These are phyloP conservation scores for Tetanocera ferruginea DNA, from an alignment of 2,888 invertebrate genomes.

Conservation along the genomic window DNA sequence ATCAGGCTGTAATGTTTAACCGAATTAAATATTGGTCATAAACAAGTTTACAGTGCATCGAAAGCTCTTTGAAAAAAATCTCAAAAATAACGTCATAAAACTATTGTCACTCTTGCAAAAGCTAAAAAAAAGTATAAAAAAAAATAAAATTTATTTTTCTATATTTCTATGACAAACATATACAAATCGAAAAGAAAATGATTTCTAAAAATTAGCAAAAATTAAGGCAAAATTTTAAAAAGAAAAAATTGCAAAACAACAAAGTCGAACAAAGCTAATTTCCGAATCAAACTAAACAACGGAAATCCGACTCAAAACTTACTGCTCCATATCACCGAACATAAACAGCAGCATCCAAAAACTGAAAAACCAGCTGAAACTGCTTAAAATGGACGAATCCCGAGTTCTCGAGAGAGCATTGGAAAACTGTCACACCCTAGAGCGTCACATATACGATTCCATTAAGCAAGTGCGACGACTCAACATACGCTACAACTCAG, in stretches of 20 bases:
- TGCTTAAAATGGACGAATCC: slow-evolving; percentile 52
- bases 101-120: too few relatives aligned
- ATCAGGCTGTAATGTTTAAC: too few relatives aligned
- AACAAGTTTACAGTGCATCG: neutral
- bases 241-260: slow-evolving; percentile 30
- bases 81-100: too few relatives aligned
- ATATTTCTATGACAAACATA: too few relatives aligned
- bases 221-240: slow-evolving; percentile 2
- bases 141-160: too few relatives aligned
- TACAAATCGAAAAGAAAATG: slow-evolving; percentile 7
- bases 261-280: neutral
- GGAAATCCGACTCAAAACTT: neutral
- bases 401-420: slow-evolving; percentile 52
- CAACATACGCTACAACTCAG: slow-evolving; percentile 56
- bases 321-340: neutral
- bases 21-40: too few relatives aligned
- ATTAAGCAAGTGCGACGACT: slow-evolving; percentile 54
- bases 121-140: too few relatives aligned
- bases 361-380: neutral
- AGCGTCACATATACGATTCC: slow-evolving; percentile 49
- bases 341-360: neutral
- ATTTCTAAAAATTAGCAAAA: slow-evolving; percentile 15
- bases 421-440: slow-evolving; percentile 50
- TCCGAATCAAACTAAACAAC: neutral
- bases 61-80: too few relatives aligned